These are phyloP conservation scores for Recurvirostra avosetta DNA, from an alignment of 2,113 vertebrate genomes.

Conservation along the genomic window DNA sequence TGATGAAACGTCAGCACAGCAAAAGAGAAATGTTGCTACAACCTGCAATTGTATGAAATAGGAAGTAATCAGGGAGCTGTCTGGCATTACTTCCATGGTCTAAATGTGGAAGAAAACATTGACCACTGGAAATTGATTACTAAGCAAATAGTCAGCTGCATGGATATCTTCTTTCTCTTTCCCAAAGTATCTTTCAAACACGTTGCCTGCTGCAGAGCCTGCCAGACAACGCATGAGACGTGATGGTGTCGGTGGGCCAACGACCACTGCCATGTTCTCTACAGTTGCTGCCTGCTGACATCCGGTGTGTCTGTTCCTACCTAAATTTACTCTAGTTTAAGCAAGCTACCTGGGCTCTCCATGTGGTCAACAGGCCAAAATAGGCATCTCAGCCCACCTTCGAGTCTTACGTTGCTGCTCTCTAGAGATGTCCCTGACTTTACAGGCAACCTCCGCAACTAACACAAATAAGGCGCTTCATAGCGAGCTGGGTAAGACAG, in stretches of 20 bases:
- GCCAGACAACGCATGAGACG: fast-evolving
- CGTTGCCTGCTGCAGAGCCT: neutral
- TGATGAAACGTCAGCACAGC: neutral
- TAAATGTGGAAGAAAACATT: neutral
- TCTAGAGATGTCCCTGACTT: neutral
- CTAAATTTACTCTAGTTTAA: neutral
- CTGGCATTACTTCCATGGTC: neutral
- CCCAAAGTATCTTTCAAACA: neutral
- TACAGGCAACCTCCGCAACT: neutral
- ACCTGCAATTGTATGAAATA: neutral
- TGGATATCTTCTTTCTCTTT: neutral
- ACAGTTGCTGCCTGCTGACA: neutral
- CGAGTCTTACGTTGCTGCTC: neutral
- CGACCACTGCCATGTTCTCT: fast-evolving
- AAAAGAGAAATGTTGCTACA: neutral
- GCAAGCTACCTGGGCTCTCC: neutral
- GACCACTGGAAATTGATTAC: neutral
- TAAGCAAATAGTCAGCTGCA: neutral
- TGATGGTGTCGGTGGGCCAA: fast-evolving
- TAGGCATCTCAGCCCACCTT: neutral
- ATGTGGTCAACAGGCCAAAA: neutral
- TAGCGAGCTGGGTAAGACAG: fast-evolving
- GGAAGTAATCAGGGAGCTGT: neutral
- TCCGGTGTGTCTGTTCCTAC: neutral
- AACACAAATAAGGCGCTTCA: neutral